Percentiles rank a stretch among this genome's conserved stretches.
Conservation (phyloP, 2,113 vertebrate species). For the Sander vitreus region DNA sequence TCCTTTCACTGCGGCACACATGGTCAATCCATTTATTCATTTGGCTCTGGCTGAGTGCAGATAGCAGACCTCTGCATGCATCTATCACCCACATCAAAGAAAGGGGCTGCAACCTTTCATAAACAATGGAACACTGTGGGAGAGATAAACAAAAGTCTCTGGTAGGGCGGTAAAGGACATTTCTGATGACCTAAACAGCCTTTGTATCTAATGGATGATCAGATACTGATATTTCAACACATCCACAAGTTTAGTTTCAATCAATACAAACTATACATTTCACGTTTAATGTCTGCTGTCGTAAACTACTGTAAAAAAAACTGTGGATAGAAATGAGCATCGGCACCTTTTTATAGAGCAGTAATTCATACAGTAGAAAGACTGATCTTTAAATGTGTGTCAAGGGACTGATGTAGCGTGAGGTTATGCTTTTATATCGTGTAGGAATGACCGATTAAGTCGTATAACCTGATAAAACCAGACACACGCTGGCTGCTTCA, state of each 20-base stretch:
- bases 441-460: constrained; percentile 28
- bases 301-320: background rate
- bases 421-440: constrained; percentile 32
- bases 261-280: background rate
- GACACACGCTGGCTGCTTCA: constrained; percentile 6
- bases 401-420: background rate
- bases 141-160: constrained; percentile 37
- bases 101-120: constrained; percentile 26
- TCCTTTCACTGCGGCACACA: constrained; percentile 55
- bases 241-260: background rate
- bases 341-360: background rate
- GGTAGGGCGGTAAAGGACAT: constrained; percentile 31
- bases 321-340: background rate
- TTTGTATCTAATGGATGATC: background rate
- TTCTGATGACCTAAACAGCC: background rate
- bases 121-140: constrained; percentile 53
- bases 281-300: no score
- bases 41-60: constrained; percentile 67
- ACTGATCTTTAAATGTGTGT: background rate
- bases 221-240: background rate
- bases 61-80: constrained; percentile 65
- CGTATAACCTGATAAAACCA: constrained; percentile 47
- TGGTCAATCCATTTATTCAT: constrained; percentile 61
- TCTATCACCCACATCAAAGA: constrained; percentile 65
- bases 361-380: background rate